Evolutionary conservation across 1,140 invertebrate genomes (phyloP), one percentile per base, ranked within the genome.

Genomic region (Drosophila lacteicornis): DNA sequence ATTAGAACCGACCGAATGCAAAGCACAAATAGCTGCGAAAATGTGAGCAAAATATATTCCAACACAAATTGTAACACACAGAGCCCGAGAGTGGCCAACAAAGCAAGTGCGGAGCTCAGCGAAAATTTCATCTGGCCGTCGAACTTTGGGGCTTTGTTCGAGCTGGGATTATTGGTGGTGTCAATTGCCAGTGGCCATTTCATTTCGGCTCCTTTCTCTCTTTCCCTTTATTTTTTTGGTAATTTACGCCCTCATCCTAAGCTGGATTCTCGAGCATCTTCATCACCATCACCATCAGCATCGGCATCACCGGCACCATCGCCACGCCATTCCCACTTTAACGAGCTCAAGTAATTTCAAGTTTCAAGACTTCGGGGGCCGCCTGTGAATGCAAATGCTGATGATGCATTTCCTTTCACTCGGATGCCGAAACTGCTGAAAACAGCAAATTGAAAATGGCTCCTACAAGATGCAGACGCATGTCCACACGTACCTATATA

Each of bases 141-240:
- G 80, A 88, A 80, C 50, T 79, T 73, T 68, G 58, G 65, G 22
- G 67, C 51, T 80, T 71, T 69, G 56, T 76, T 74, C 71, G 77
- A 58, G 42, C 15, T 47, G 51, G 84, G 84, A 71, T 88, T 88
- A 88, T 86, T 86, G 83, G 84, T 88, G 80, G 84, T 88, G 84
- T 88, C 84, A 88, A 90, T 90, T 90, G 85, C 84, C 85, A 88
- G 78, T 90, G 83, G 85, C 84, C 84, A 88, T 88, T 88, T 77
- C 57, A 70, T 47, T 70, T 70, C 22, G 51, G 62, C 30, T 46
- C 49, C n/a, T 70, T 67, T 60, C 12, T 15, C 46, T 70, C 22
- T 12, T 36, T 51, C 45, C 15, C n/a, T 36, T 27, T 38, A 19
- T 42, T 51, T 51, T 68, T 58, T 87, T 69, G 80, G 84, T 88